These are phyloP conservation scores for Cosmia trapezina DNA, from an alignment of 2,888 invertebrate species.

Conservation along the genomic window DNA sequence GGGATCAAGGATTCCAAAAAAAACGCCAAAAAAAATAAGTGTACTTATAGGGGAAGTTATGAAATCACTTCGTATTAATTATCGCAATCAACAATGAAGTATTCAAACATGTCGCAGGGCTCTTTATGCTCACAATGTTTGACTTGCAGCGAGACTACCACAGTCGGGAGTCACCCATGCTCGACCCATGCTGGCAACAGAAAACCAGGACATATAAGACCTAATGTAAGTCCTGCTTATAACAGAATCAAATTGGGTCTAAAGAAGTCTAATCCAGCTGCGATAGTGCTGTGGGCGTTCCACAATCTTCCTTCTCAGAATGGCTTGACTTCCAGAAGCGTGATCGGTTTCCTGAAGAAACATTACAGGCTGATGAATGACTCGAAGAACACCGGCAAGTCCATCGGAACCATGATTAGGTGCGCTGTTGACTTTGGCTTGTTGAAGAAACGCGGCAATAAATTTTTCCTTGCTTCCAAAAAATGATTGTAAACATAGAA, in stretches of 20 bases:
- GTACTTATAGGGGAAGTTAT: constrained; percentile 5
- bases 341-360: constrained; percentile 77
- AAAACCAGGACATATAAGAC: constrained; percentile 63
- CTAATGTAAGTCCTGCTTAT: constrained; percentile 41
- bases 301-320: constrained; percentile 73
- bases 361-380: constrained; percentile 71
- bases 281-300: constrained; percentile 81
- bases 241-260: constrained; percentile 70
- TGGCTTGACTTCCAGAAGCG: constrained; percentile 77
- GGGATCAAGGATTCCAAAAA: constrained; percentile 6
- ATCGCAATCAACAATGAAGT: constrained; percentile 40
- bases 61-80: constrained; percentile 35
- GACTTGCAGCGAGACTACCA: background rate
- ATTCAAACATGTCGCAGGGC: constrained; percentile 2
- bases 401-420: constrained; percentile 73
- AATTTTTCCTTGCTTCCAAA: constrained; percentile 67
- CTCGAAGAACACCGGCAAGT: constrained; percentile 73
- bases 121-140: constrained; percentile 29
- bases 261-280: constrained; percentile 74
- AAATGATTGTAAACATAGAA: constrained; percentile 18
- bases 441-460: constrained; percentile 73
- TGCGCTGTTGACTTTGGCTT: constrained; percentile 81
- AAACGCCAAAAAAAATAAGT: constrained; percentile 25
- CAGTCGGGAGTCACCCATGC: background rate
- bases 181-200: constrained; percentile 47